Evolutionary conservation across 2,797 vertebrate genomes (phyloP).

Genomic region (Brachymystax lenok): DNA sequence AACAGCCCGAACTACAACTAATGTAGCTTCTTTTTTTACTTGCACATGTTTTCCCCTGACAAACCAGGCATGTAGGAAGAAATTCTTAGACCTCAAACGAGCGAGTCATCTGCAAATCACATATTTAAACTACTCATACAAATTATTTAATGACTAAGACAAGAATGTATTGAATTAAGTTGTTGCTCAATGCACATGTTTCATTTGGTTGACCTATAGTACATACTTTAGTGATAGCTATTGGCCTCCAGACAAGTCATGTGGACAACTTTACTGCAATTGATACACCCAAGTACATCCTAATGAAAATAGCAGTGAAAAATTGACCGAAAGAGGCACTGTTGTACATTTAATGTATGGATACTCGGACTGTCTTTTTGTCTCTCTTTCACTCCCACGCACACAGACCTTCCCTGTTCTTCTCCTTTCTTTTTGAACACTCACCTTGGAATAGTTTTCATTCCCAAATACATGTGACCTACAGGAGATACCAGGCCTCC

Average conservation of each 20-base stretch:
- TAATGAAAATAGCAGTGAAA: neutral
- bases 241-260: neutral
- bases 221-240: neutral
- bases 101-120: neutral
- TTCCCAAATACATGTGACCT: neutral
- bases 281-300: neutral
- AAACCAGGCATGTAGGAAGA: neutral
- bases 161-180: neutral
- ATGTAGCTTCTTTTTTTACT: no score
- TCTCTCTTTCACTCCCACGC: neutral
- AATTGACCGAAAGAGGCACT: neutral
- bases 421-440: no score
- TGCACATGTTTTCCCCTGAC: neutral
- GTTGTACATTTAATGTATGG: neutral
- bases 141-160: neutral
- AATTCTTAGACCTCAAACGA: neutral
- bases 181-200: neutral
- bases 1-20: neutral
- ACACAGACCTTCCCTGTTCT: neutral
- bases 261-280: neutral
- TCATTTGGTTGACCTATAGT: neutral
- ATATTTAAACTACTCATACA: neutral
- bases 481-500: neutral
- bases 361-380: neutral
- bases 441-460: neutral